These are phyloP conservation scores for Babyrousa celebensis DNA, from an alignment of 2,797 vertebrate genomes.

Conservation along the genomic window DNA sequence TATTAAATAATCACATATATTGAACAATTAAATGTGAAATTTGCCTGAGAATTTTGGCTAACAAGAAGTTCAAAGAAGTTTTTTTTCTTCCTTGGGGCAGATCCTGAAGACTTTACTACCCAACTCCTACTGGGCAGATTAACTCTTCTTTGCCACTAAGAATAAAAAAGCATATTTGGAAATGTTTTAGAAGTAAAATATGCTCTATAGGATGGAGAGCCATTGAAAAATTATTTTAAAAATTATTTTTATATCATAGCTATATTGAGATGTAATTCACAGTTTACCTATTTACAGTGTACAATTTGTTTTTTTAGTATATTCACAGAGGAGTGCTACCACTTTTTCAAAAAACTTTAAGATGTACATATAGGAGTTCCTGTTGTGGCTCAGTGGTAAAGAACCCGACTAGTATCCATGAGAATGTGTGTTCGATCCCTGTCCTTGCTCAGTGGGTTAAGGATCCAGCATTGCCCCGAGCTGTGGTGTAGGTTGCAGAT, in stretches of 20 bases:
- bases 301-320: conserved; percentile 39
- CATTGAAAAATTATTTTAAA: neutral
- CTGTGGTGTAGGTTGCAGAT: too few relatives aligned
- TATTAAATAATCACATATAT: neutral
- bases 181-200: neutral
- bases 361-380: neutral
- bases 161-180: conserved; percentile 37
- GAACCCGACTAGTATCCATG: too few relatives aligned
- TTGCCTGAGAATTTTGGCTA: conserved; percentile 33
- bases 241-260: neutral
- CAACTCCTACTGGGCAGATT: neutral
- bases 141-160: conserved; percentile 5
- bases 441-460: too few relatives aligned
- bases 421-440: too few relatives aligned
- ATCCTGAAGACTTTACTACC: neutral
- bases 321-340: neutral
- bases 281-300: neutral
- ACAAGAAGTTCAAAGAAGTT: neutral
- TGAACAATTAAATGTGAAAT: conserved; percentile 32
- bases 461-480: too few relatives aligned
- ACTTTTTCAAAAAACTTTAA: neutral
- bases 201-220: neutral
- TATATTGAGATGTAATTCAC: conserved; percentile 15
- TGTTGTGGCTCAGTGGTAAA: too few relatives aligned
- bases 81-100: conserved; percentile 56